phyloP scores from a whole-genome alignment of 2,113 vertebrate genomes.

The Strix uralensis region DNA sequence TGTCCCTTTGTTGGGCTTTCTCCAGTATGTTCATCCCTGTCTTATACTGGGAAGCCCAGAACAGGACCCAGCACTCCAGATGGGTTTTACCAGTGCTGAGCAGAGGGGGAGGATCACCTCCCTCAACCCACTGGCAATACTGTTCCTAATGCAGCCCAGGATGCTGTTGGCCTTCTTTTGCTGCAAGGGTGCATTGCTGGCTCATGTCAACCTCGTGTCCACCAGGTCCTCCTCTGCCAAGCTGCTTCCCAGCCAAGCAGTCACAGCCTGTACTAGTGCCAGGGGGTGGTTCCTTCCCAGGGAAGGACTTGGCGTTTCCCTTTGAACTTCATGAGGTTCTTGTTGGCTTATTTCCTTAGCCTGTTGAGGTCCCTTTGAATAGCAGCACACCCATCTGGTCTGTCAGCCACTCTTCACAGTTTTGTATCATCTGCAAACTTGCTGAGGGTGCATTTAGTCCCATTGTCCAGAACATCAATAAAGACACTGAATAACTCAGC shows the following conservation, averaged over 20 bases:
- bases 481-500: background rate
- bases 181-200: background rate
- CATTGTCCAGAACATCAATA: background rate
- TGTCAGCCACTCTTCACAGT: background rate
- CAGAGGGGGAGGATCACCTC: background rate
- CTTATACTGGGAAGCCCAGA: background rate
- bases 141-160: background rate
- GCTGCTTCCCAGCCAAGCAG: background rate
- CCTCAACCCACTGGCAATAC: background rate
- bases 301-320: background rate
- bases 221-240: background rate
- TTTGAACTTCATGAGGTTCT: background rate
- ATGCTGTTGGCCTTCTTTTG: background rate
- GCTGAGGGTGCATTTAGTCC: background rate
- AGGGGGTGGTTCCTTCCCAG: background rate
- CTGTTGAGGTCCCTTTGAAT: background rate
- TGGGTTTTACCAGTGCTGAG: background rate
- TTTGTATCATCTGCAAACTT: background rate
- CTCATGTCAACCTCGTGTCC: background rate
- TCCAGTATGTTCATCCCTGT: background rate
- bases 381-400: background rate
- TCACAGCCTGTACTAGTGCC: background rate
- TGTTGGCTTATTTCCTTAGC: background rate
- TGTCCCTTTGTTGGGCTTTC: background rate
- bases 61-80: background rate